A percentile compares a stretch with the other conserved stretches of the same genome.
These are phyloP conservation scores for Ephestia elutella DNA, from an alignment of 1,140 invertebrate species.

Conservation along the genomic window DNA sequence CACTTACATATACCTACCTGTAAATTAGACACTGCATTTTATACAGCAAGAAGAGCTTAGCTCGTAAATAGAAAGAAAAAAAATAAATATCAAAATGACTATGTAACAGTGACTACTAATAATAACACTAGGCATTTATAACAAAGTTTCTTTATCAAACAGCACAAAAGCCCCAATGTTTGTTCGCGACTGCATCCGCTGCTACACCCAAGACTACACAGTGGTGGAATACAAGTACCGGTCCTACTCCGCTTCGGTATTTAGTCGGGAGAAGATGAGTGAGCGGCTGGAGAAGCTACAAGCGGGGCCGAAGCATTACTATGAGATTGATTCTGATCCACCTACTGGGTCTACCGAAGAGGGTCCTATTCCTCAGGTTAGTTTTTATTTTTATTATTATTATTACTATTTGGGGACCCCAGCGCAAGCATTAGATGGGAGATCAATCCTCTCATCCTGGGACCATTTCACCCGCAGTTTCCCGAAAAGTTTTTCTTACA, in stretches of 20 bases:
- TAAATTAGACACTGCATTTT: no score
- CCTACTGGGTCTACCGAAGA: conserved; percentile 52
- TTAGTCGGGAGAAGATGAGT: conserved; percentile 75
- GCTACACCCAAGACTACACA: conserved; percentile 91
- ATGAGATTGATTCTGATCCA: conserved; percentile 78
- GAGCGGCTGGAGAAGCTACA: conserved; percentile 76
- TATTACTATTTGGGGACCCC: no score
- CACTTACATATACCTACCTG: no score
- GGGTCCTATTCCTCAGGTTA: conserved; percentile 47
- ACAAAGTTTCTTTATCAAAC: not conserved
- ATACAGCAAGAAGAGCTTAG: no score
- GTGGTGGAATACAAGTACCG: conserved; percentile 86
- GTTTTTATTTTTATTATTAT: not conserved
- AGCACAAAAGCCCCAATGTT: conserved; percentile 86
- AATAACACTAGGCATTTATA: not conserved
- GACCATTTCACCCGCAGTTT: no score
- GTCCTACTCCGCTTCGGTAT: conserved; percentile 80
- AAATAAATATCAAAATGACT: no score
- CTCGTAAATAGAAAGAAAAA: no score
- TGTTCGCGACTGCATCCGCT: conserved; percentile 88
- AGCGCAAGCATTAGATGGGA: no score
- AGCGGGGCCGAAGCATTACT: conserved; percentile 80
- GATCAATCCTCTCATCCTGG: no score
- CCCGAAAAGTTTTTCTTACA: no score
- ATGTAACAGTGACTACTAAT: no score